A percentile compares a stretch with the other conserved stretches of the same genome.
Evolutionary conservation across 2,888 invertebrate species (phyloP).

Genomic region (Charanyca ferruginea): DNA sequence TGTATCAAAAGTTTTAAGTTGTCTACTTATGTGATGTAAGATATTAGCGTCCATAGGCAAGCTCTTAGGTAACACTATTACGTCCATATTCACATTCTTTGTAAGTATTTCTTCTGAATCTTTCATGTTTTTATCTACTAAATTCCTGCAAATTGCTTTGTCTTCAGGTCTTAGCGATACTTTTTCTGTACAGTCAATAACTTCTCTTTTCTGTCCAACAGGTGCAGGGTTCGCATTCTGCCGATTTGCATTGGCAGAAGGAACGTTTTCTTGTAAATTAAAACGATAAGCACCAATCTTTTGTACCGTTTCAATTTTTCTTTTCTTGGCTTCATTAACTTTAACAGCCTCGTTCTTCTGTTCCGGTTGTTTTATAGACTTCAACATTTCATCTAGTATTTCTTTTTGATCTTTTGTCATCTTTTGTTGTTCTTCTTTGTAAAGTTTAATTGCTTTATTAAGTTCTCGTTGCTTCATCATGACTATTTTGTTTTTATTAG

Average conservation of each 20-base stretch:
- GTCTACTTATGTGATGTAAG: slow-evolving; percentile 78
- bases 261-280: not conserved
- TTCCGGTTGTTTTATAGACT: slow-evolving; percentile 88
- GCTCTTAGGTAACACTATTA: slow-evolving; percentile 69
- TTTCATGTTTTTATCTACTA: slow-evolving; percentile 57
- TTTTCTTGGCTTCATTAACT: slow-evolving; percentile 85
- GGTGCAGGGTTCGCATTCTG: slow-evolving; percentile 39
- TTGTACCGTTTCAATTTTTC: slow-evolving; percentile 88
- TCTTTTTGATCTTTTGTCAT: slow-evolving; percentile 93
- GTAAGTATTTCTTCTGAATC: slow-evolving; percentile 47
- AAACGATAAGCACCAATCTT: slow-evolving; percentile 70
- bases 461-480: slow-evolving; percentile 87
- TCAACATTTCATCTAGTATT: slow-evolving; percentile 91
- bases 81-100: slow-evolving; percentile 41
- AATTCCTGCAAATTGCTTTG: slow-evolving; percentile 77
- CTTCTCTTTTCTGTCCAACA: slow-evolving; percentile 66
- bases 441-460: slow-evolving; percentile 92
- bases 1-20: slow-evolving; percentile 80
- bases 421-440: slow-evolving; percentile 93
- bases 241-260: slow-evolving; percentile 31
- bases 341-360: slow-evolving; percentile 83
- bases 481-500: slow-evolving; percentile 68
- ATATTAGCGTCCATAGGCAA: slow-evolving; percentile 72
- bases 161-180: slow-evolving; percentile 73
- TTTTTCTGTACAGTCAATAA: slow-evolving; percentile 79